Evolutionary conservation across 2,113 vertebrate species (phyloP).

Genomic region (Pomatostomus ruficeps): DNA sequence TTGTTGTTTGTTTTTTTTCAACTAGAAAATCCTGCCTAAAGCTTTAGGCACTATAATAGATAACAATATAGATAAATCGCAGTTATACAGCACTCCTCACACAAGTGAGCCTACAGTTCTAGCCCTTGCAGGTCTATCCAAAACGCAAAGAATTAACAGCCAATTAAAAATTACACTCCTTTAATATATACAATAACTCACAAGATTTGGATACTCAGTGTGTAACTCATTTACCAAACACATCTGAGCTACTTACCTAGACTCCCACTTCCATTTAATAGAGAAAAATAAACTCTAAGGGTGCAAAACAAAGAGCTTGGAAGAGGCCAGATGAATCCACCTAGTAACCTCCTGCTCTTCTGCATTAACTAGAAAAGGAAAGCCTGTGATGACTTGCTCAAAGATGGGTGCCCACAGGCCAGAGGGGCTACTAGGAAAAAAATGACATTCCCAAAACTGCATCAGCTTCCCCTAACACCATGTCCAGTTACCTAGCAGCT

Average conservation of each 20-base stretch:
- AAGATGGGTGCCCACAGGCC: background rate
- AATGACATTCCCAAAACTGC: background rate
- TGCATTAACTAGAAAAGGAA: background rate
- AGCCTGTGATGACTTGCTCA: background rate
- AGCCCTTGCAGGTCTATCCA: background rate
- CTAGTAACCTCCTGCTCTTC: background rate
- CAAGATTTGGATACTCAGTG: background rate
- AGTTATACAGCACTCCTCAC: background rate
- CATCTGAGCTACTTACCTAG: background rate
- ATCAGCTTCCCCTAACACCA: background rate
- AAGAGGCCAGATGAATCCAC: background rate
- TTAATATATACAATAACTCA: background rate
- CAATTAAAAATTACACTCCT: background rate
- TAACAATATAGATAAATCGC: background rate
- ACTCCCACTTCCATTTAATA: background rate
- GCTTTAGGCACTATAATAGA: background rate
- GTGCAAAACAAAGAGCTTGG: background rate
- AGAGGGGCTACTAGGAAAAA: background rate
- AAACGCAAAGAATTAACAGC: background rate
- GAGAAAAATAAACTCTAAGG: background rate
- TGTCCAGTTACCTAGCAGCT: accelerated
- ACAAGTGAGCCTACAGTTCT: background rate
- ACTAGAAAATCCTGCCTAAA: background rate
- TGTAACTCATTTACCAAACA: background rate
- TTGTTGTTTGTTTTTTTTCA: background rate